phyloP scores from a whole-genome alignment of 1,140 invertebrate genomes.

The Theocolax elegans region DNA sequence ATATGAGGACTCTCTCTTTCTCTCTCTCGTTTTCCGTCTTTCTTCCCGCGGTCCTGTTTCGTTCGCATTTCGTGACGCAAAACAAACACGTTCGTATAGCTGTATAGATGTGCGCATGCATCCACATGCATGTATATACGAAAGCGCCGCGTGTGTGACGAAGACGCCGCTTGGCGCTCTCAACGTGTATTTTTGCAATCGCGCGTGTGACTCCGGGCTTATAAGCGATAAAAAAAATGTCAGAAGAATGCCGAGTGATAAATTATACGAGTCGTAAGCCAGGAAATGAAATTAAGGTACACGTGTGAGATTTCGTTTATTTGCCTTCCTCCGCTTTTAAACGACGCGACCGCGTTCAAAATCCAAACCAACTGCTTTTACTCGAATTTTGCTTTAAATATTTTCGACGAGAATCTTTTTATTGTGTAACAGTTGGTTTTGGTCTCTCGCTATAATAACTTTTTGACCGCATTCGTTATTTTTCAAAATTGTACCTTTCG shows the following conservation, averaged over 20 bases:
- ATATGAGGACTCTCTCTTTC: not conserved
- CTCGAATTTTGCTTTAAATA: slow-evolving; percentile 2
- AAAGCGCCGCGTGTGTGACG: not conserved
- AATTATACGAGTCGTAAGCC: slow-evolving; percentile 25
- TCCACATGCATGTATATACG: not conserved
- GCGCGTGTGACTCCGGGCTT: not conserved
- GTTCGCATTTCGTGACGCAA: not conserved
- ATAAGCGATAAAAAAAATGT: slow-evolving; percentile 19
- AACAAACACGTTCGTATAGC: not conserved
- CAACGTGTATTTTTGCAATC: not conserved
- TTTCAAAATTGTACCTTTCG: too few species aligned
- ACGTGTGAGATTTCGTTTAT: slow-evolving; percentile 29
- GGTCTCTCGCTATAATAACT: too few species aligned
- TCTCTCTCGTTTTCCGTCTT: too few species aligned
- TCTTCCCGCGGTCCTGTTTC: slow-evolving; percentile 18
- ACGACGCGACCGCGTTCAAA: not conserved
- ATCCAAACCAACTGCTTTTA: slow-evolving; percentile 24
- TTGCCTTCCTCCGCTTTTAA: slow-evolving; percentile 5
- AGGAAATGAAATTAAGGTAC: slow-evolving; percentile 38
- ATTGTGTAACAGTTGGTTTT: not conserved
- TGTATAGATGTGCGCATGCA: not conserved
- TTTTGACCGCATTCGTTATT: too few species aligned
- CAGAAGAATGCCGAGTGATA: slow-evolving; percentile 27
- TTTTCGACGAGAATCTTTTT: not conserved
- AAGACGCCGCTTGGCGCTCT: not conserved